These are phyloP conservation scores for Diarsia brunnea DNA, from an alignment of 2,888 invertebrate species.

Conservation along the genomic window DNA sequence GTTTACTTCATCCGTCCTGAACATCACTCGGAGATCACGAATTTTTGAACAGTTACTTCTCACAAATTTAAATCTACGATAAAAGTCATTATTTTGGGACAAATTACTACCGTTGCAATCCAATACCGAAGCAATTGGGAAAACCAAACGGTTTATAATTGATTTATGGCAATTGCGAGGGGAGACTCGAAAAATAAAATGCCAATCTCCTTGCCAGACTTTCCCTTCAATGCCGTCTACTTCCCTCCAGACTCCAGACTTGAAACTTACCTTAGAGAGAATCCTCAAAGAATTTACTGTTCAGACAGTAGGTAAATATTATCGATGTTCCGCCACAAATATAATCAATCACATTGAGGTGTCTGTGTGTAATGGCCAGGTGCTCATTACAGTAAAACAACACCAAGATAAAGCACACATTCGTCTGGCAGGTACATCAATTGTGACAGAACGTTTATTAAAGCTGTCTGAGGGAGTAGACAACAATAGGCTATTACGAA, in stretches of 20 bases:
- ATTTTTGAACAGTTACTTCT: not conserved
- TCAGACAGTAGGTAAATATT: not conserved
- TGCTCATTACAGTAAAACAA: not conserved
- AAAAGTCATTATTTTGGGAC: not conserved
- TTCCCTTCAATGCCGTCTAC: not conserved
- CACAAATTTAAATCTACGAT: not conserved
- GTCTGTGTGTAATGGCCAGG: not conserved
- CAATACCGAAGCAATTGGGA: slow-evolving; percentile 10
- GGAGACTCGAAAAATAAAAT: not conserved
- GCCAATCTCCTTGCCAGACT: not conserved
- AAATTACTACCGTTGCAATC: slow-evolving; percentile 5
- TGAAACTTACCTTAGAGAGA: not conserved
- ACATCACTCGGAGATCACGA: slow-evolving; percentile 1
- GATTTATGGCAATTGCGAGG: not conserved
- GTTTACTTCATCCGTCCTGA: slow-evolving; percentile 28
- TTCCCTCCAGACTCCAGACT: not conserved
- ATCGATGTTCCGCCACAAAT: not conserved
- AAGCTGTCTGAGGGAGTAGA: slow-evolving; percentile 25
- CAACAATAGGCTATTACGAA: slow-evolving; percentile 46
- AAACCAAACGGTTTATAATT: not conserved
- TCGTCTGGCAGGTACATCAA: slow-evolving; percentile 22
- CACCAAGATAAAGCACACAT: slow-evolving; percentile 24
- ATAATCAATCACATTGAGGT: not conserved
- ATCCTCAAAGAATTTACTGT: not conserved
- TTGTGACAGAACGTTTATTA: slow-evolving; percentile 34